Evolutionary conservation across 2,113 vertebrate genomes (phyloP).

Genomic region (Corvus hawaiiensis): DNA sequence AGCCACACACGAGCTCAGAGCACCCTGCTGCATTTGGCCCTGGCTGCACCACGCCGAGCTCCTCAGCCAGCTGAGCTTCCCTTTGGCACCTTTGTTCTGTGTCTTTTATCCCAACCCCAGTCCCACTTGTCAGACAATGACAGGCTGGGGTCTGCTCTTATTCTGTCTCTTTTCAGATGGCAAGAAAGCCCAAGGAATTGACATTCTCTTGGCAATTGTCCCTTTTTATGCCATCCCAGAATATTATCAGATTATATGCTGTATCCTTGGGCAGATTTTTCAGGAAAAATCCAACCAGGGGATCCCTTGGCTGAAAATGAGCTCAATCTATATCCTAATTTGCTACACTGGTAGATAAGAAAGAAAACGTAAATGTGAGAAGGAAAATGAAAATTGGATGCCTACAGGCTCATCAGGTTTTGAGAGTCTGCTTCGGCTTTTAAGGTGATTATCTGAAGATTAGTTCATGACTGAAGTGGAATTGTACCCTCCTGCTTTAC

Average conservation of each 20-base stretch:
- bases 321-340: not conserved
- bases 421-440: not conserved
- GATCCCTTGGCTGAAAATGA: not conserved
- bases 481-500: not conserved
- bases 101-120: constrained; percentile 28
- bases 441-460: constrained; percentile 22
- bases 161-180: not conserved
- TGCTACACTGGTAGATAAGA: not conserved
- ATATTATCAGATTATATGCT: not conserved
- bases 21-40: not conserved
- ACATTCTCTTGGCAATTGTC: constrained; percentile 34
- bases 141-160: constrained; percentile 17
- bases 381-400: constrained; percentile 17
- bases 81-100: constrained; percentile 19
- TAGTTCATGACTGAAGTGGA: not conserved
- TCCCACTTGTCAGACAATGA: constrained; percentile 9
- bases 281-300: not conserved
- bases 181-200: constrained; percentile 32
- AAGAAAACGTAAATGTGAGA: not conserved
- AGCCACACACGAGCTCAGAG: not conserved
- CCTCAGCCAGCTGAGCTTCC: not conserved
- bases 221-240: not conserved
- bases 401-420: not conserved
- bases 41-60: not conserved
- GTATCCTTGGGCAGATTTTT: not conserved